A percentile compares a stretch with the other conserved stretches of the same genome.
phyloP scores from a whole-genome alignment of 2,113 vertebrate species.

The Monopterus albus region DNA sequence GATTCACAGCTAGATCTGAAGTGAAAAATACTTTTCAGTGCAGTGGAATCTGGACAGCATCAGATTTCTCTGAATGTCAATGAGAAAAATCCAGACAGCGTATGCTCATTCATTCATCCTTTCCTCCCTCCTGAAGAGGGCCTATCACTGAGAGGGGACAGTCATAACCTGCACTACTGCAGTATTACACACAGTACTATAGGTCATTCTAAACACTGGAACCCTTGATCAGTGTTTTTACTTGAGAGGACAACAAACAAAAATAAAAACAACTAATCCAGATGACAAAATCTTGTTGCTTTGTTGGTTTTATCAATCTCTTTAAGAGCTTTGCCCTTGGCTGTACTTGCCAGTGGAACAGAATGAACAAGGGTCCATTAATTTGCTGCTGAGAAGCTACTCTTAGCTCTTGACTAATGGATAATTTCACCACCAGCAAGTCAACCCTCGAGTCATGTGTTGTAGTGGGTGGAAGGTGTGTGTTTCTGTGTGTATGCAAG shows the following conservation, averaged over 20 bases:
- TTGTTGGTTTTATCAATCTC: slow-evolving; percentile 43
- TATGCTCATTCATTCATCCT: too few relatives aligned
- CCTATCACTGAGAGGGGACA: too few relatives aligned
- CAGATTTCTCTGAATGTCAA: too few relatives aligned
- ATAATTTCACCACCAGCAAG: slow-evolving; percentile 34
- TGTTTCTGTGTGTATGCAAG: slow-evolving; percentile 11
- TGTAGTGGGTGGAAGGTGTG: slow-evolving; percentile 37
- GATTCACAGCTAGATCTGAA: neutral
- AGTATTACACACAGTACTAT: too few relatives aligned
- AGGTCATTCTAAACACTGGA: too few relatives aligned
- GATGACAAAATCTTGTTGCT: slow-evolving; percentile 8
- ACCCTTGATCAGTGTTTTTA: too few relatives aligned
- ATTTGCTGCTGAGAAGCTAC: slow-evolving; percentile 39
- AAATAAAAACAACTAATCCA: neutral
- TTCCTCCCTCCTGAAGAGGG: too few relatives aligned
- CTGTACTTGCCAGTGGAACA: slow-evolving; percentile 17
- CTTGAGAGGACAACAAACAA: neutral
- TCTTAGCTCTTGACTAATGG: slow-evolving; percentile 44
- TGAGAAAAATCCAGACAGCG: too few relatives aligned
- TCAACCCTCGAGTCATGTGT: slow-evolving; percentile 35
- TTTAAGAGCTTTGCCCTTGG: slow-evolving; percentile 35
- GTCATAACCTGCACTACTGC: too few relatives aligned
- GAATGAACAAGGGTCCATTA: slow-evolving; percentile 52
- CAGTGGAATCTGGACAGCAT: too few relatives aligned
- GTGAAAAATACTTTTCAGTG: neutral